Conservation (phyloP, 2,888 invertebrate genomes). For the Scaeva pyrastri region DNA sequence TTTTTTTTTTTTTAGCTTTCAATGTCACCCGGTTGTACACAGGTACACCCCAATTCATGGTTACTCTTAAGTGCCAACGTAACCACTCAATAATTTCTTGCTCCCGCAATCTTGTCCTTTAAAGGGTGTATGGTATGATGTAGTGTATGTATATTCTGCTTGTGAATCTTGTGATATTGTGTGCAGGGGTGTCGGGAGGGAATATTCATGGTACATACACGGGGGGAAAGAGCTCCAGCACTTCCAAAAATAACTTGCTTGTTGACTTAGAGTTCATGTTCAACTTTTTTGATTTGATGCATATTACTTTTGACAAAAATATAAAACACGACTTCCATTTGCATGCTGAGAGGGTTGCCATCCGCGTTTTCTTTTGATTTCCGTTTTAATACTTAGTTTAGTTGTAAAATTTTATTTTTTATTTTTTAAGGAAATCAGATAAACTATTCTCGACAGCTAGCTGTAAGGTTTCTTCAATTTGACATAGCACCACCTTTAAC, state of each 20-base stretch:
- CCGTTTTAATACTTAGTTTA: background rate
- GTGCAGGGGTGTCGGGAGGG: too few relatives aligned
- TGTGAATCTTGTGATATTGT: background rate
- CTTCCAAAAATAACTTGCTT: slow-evolving; percentile 38
- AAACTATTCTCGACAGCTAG: too few relatives aligned
- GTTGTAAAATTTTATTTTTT: background rate
- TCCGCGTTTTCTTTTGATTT: background rate
- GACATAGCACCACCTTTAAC: too few relatives aligned
- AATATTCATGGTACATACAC: background rate
- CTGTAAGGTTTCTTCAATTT: too few relatives aligned
- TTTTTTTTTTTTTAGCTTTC: slow-evolving; percentile 55
- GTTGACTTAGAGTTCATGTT: slow-evolving; percentile 38
- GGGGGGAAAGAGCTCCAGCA: background rate
- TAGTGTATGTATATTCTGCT: too few relatives aligned
- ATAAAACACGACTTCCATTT: too few relatives aligned
- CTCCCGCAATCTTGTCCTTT: slow-evolving; percentile 58
- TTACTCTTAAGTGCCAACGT: slow-evolving; percentile 55
- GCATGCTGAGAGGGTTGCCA: background rate
- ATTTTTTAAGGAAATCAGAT: too few relatives aligned
- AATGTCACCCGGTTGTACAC: slow-evolving; percentile 42
- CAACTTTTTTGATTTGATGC: slow-evolving; percentile 9
- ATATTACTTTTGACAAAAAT: slow-evolving; percentile 17
- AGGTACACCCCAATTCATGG: slow-evolving; percentile 59
- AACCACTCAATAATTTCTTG: slow-evolving; percentile 68
- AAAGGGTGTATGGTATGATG: background rate